Evolutionary conservation across 2,797 vertebrate species (phyloP).

Genomic region (Bucorvus abyssinicus): DNA sequence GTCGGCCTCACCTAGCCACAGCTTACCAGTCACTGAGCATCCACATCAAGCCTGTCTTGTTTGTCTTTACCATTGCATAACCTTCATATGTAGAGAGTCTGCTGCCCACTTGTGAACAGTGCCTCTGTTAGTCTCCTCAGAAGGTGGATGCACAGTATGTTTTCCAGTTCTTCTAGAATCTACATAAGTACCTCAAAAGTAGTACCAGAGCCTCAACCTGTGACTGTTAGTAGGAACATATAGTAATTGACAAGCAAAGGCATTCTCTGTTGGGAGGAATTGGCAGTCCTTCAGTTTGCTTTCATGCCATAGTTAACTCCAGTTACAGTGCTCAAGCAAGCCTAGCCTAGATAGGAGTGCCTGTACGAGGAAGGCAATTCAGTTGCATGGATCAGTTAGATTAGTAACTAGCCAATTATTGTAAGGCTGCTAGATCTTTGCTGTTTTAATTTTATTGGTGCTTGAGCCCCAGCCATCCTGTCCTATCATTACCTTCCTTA

Average conservation of each 20-base stretch:
- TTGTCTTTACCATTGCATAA: neutral
- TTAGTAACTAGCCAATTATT: neutral
- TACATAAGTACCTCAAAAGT: neutral
- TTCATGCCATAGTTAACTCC: neutral
- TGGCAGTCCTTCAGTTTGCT: neutral
- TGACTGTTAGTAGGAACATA: neutral
- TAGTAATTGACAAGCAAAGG: neutral
- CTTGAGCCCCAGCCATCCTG: neutral
- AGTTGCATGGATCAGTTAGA: accelerated
- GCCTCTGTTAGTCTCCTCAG: neutral
- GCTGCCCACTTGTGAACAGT: neutral
- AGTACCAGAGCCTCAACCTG: neutral
- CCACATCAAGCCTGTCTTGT: neutral
- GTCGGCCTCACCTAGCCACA: neutral
- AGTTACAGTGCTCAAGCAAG: neutral
- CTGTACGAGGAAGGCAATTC: neutral
- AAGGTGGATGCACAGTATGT: neutral
- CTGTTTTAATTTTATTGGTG: neutral
- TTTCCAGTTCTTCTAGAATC: neutral
- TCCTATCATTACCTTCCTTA: neutral
- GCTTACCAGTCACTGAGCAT: neutral
- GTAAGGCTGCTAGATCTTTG: neutral
- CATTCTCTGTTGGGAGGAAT: neutral
- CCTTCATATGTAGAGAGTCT: neutral
- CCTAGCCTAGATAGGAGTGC: neutral